Base-by-base conservation (phyloP, 2,888 invertebrate genomes). In the Baronia brevicornis region DNA sequence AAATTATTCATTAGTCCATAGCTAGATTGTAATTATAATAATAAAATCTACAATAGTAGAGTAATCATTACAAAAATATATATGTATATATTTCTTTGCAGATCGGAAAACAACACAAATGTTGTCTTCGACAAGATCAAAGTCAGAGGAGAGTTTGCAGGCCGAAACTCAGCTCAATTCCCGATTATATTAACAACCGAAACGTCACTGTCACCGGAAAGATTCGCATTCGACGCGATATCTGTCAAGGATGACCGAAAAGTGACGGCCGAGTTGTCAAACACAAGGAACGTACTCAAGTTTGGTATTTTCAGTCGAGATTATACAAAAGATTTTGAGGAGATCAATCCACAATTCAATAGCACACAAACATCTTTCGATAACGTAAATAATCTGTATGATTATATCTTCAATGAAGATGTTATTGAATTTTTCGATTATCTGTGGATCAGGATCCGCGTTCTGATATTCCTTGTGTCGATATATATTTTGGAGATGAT, bases 401-500 rank as follows among this genome's bases (percentile, higher is more conserved):
- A 67, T 35, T 65, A 59, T 5, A 57, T 73, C 21, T 67, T 60
- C 4, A 66, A 51, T 30, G 75, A 78, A 12, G 65, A 73, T 31
- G 47, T 74, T 0, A 49, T 58, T 31, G 72, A 72, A 14, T 63
- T 77, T 27, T 70, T 79, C 10, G 80, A 80, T 59, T 80, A 78
- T 31, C 25, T 84, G 4, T 84, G 80, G 82, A 78, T 82, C 14
- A 61, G 71, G 32, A 26, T 82, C 15, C 60, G 79, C 33, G 50
- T 82, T 36, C 30, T 75, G 2, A 44, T 80, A 8, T 55, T 82
- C 9, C 50, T 84, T 28, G 71, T 75, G 1, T 80, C 80, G 4
- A 72, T 84, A 30, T 84, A 84, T 38, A 51, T 84, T 43, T 59
- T 84, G 43, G 82, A 84, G 54, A 82, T 82, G 80, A 54, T 84